Evolutionary conservation across 1,140 invertebrate species (phyloP).

Genomic region (Gerris buenoi): DNA sequence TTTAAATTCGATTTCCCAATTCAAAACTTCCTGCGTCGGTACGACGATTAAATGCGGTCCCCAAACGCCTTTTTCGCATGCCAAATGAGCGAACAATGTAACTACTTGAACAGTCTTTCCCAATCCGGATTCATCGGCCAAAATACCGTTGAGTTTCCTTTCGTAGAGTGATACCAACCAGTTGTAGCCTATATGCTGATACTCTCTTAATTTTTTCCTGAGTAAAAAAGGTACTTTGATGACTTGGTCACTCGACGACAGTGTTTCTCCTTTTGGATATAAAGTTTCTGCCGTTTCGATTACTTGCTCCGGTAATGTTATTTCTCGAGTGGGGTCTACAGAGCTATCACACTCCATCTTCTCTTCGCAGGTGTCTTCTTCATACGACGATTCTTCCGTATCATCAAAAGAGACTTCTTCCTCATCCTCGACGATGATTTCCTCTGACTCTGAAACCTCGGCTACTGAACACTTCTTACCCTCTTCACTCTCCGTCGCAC

Average conservation of each 20-base stretch:
- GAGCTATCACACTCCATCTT: constrained; percentile 61
- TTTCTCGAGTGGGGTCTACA: constrained; percentile 54
- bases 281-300: constrained; percentile 88
- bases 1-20: constrained; percentile 99
- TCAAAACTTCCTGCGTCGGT: constrained; percentile 99
- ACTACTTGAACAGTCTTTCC: constrained; percentile 99
- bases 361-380: constrained; percentile 76
- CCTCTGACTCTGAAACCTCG: constrained; percentile 16
- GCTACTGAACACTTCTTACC: too few species aligned
- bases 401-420: constrained; percentile 47
- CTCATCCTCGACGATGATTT: neutral
- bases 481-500: too few species aligned
- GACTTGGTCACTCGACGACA: constrained; percentile 42
- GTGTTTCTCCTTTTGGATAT: constrained; percentile 73
- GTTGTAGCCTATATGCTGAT: constrained; percentile 95
- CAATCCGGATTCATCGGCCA: constrained; percentile 82
- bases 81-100: constrained; percentile 86
- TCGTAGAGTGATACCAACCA: constrained; percentile 98
- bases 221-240: constrained; percentile 88
- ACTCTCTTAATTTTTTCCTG: constrained; percentile 84
- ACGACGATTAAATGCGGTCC: constrained; percentile 98
- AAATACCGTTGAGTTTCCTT: constrained; percentile 88
- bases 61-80: constrained; percentile 90
- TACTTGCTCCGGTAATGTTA: constrained; percentile 71
- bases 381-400: constrained; percentile 55